A percentile compares a stretch with the other conserved stretches of the same genome.
phyloP scores from a whole-genome alignment of 2,113 vertebrate species.

The Strix uralensis region DNA sequence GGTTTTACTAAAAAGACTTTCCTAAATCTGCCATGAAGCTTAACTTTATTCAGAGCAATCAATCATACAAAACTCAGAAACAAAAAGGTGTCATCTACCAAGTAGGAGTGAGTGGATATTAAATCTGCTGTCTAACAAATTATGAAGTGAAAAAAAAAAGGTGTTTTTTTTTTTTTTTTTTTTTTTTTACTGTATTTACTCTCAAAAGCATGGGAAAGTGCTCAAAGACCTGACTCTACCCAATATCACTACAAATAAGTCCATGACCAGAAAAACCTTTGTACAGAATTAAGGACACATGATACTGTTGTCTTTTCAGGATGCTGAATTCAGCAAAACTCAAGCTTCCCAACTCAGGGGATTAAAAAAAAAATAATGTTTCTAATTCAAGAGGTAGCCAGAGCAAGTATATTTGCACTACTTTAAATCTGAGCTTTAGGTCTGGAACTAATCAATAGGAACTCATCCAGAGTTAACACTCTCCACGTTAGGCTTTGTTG shows the following conservation, averaged over 20 bases:
- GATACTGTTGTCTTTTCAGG: not conserved
- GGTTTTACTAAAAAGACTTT: not conserved
- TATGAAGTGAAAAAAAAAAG: not conserved
- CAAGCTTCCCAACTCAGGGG: not conserved
- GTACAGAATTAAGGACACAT: not conserved
- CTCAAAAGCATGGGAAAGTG: not conserved
- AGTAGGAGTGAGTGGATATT: not conserved
- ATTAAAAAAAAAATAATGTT: not conserved
- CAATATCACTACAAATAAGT: not conserved
- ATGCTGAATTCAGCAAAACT: not conserved
- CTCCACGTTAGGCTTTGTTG: not conserved
- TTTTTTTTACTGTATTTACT: not conserved
- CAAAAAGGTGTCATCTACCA: not conserved
- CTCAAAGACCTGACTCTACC: not conserved
- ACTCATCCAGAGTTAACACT: no score
- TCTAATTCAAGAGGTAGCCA: not conserved
- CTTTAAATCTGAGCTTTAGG: not conserved
- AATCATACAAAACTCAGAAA: not conserved
- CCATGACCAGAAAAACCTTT: not conserved
- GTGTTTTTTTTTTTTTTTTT: not conserved
- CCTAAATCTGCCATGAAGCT: not conserved
- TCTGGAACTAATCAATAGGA: not conserved
- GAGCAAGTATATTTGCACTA: not conserved
- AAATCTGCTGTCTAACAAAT: not conserved
- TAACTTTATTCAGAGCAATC: not conserved